Evolutionary conservation across 2,113 vertebrate species (phyloP).

Genomic region (Sphaerodactylus townsendi): DNA sequence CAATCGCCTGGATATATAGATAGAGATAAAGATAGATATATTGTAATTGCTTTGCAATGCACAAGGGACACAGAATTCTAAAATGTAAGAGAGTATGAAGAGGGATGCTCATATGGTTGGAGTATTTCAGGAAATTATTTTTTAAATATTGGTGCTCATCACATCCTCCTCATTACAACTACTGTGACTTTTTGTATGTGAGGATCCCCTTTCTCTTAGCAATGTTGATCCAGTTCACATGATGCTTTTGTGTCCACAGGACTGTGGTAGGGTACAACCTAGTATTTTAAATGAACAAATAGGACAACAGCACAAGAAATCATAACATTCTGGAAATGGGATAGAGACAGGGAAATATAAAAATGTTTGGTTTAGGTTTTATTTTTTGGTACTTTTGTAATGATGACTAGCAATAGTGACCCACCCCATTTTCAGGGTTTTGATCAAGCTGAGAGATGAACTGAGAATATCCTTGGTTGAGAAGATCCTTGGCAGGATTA

Average conservation of each 20-base stretch:
- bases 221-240: too few relatives aligned
- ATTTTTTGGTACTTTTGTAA: not conserved
- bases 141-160: not conserved
- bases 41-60: not conserved
- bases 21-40: not conserved
- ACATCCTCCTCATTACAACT: too few relatives aligned
- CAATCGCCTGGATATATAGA: not conserved
- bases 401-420: accelerated
- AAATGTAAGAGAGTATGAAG: not conserved
- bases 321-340: not conserved
- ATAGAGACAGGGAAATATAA: not conserved
- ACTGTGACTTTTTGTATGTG: too few relatives aligned
- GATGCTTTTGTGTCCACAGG: too few relatives aligned
- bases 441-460: accelerated
- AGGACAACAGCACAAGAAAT: not conserved
- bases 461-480: not conserved
- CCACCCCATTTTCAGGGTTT: accelerated
- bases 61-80: not conserved
- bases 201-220: too few relatives aligned
- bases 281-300: not conserved
- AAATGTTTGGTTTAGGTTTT: not conserved
- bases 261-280: not conserved
- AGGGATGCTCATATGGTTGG: not conserved
- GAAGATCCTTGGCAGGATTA: not conserved
- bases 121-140: not conserved